Percentiles rank a stretch among this genome's conserved stretches.
phyloP scores from a whole-genome alignment of 2,797 vertebrate genomes.

The Cyprinodon diabolis region DNA sequence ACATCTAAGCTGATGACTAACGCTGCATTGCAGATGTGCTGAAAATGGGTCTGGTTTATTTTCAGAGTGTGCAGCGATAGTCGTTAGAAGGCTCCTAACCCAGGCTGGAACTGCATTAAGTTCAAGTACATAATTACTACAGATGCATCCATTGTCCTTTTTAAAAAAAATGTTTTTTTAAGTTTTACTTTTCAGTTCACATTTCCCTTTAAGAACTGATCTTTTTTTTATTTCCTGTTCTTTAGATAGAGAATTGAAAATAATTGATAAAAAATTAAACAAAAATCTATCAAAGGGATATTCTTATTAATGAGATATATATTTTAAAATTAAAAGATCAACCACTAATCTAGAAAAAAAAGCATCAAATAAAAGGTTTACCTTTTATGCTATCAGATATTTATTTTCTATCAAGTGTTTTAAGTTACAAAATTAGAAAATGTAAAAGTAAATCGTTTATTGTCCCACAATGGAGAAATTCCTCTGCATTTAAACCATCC shows the following conservation, averaged over 20 bases:
- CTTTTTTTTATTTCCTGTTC: neutral
- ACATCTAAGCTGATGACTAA: slow-evolving; percentile 3
- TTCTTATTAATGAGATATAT: neutral
- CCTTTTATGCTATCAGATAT: too few relatives aligned
- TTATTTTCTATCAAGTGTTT: too few relatives aligned
- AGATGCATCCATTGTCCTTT: neutral
- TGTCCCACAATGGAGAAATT: too few relatives aligned
- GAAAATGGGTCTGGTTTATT: slow-evolving; percentile 52
- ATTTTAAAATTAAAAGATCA: neutral
- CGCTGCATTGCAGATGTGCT: slow-evolving; percentile 34
- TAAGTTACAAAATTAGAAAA: too few relatives aligned
- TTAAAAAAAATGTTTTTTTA: too few relatives aligned
- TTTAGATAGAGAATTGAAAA: neutral
- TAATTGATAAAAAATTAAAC: neutral
- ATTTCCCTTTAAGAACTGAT: neutral
- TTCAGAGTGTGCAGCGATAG: slow-evolving; percentile 48
- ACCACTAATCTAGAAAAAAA: neutral
- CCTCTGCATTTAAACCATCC: too few relatives aligned
- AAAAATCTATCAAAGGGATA: neutral
- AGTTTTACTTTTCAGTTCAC: neutral
- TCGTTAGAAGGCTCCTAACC: slow-evolving; percentile 44
- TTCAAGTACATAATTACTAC: neutral
- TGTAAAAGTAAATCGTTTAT: too few relatives aligned
- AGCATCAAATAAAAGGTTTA: too few relatives aligned
- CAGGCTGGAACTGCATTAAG: slow-evolving; percentile 72